Base-by-base conservation (phyloP, 2,113 vertebrate species). In the Phainopepla nitens region DNA sequence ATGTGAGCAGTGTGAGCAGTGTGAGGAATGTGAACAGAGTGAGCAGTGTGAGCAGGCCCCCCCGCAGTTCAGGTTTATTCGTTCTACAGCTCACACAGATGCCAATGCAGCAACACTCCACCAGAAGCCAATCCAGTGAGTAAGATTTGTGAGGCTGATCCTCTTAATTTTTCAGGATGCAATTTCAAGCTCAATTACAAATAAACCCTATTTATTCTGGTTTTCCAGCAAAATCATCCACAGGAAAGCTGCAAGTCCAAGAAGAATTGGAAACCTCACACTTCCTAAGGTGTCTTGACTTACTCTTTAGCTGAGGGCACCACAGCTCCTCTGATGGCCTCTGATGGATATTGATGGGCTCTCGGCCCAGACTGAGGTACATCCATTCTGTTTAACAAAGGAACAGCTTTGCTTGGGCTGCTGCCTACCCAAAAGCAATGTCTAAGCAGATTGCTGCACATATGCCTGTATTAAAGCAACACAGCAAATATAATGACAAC, bases 31-130 rank as follows among this genome's bases (percentile, higher is more conserved):
- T 7, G 45, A 29, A 2, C 10, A 71, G 4, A 2, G 23, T 7
- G 41, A 57, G 35, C 50, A 53, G 18, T 3, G 2, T 6, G 24
- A 82, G n/a, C 58, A 65, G 62, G 9, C 4, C 10, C 51, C 51
- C 13, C 21, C 4, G 0, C 0, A 0, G 35, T 9, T 71, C 0
- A 1, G 22, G 22, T 51, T 76, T 0, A 6, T 44, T 44, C 0
- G 0, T 61, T 49, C 35, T 50, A 50, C 36, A 66, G 47, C 33
- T 23, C 0, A 0, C 35, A 42, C 29, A 27, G 39, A 23, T 7
- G 20, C 35, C 61, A 51, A 20, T 1, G 4, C 49, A 64, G 18
- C 19, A 83, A 51, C 82, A 28, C 33, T 58, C 21, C 35, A 54
- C 15, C 28, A 78, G 35, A 70, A 76, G 31, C 21, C 58, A 85